Evolutionary conservation across 2,113 vertebrate species (phyloP).

Genomic region (Ceyx melanurus): DNA sequence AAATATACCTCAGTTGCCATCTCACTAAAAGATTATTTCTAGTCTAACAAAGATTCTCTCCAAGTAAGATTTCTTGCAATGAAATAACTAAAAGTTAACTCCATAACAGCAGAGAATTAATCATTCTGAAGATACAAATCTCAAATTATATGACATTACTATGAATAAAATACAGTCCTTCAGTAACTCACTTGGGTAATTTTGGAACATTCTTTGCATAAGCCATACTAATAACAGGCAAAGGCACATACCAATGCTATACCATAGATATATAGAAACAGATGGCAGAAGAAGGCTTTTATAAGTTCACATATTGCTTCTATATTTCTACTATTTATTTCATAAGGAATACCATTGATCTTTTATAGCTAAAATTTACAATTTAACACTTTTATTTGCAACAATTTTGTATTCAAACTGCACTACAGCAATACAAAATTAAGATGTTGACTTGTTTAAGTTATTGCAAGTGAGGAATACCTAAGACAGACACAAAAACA

Average conservation of each 20-base stretch:
- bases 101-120: background rate
- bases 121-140: background rate
- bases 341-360: background rate
- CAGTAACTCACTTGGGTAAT: background rate
- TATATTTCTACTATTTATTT: background rate
- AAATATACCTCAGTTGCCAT: conserved; percentile 53
- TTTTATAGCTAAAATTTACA: background rate
- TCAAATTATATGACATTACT: background rate
- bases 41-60: background rate
- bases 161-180: background rate
- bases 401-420: background rate
- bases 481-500: conserved; percentile 65
- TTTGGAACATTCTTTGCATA: background rate
- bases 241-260: background rate
- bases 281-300: background rate
- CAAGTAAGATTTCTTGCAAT: background rate
- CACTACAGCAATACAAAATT: background rate
- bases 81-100: background rate
- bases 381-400: background rate
- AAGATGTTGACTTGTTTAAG: background rate
- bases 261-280: background rate
- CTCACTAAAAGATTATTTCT: background rate
- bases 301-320: background rate
- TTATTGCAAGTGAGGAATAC: conserved; percentile 60
- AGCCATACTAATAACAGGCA: background rate